These are phyloP conservation scores for Venturia canescens DNA, from an alignment of 1,140 invertebrate genomes.

Conservation along the genomic window DNA sequence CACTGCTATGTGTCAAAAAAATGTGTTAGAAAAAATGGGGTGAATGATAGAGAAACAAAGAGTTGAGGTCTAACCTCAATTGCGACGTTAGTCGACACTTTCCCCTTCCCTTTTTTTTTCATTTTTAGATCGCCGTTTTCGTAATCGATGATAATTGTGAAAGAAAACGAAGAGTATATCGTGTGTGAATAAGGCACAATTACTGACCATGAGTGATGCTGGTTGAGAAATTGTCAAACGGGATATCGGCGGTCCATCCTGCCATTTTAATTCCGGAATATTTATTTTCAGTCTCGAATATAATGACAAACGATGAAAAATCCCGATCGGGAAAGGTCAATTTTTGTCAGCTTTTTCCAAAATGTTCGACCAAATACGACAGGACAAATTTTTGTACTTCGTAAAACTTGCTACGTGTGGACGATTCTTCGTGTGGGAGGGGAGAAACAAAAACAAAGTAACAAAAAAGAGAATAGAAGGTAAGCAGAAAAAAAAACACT, in stretches of 20 bases:
- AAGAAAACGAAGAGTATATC: not conserved
- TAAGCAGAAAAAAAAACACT: too few relatives aligned
- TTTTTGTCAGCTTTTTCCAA: too few relatives aligned
- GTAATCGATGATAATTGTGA: not conserved
- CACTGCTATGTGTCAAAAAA: not conserved
- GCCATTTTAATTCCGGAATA: not conserved
- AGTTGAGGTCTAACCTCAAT: constrained; percentile 29
- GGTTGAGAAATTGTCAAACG: not conserved
- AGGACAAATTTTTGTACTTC: too few relatives aligned
- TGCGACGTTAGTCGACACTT: constrained; percentile 46
- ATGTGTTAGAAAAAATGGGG: not conserved
- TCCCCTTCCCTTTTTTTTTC: not conserved
- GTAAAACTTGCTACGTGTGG: too few relatives aligned
- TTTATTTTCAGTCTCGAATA: too few relatives aligned
- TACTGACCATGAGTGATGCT: constrained; percentile 28
- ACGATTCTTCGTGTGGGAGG: too few relatives aligned
- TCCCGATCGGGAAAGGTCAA: too few relatives aligned
- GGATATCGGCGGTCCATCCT: not conserved
- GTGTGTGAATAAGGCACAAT: not conserved
- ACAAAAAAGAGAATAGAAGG: too few relatives aligned
- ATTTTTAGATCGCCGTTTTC: too few relatives aligned
- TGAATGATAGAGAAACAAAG: not conserved
- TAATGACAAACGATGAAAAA: too few relatives aligned
- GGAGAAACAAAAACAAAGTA: too few relatives aligned
- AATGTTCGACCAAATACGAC: too few relatives aligned